These are phyloP conservation scores for Torymus aiolomorphi DNA, from an alignment of 2,888 invertebrate species.

Conservation along the genomic window DNA sequence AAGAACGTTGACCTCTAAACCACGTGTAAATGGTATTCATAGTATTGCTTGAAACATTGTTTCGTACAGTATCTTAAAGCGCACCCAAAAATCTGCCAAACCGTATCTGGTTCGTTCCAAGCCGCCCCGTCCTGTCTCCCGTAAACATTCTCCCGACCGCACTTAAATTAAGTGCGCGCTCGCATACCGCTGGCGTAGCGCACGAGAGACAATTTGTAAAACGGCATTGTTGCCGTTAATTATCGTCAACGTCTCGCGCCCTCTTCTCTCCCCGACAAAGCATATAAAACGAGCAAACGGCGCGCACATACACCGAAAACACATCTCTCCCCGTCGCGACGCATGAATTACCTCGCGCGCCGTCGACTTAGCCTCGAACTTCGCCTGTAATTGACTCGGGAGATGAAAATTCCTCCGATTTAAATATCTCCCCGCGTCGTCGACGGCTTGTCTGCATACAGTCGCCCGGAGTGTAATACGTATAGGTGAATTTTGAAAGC, in stretches of 20 bases:
- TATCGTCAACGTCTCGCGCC: slow-evolving; percentile 26
- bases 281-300: not conserved
- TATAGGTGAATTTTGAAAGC: not conserved
- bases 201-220: slow-evolving; percentile 11
- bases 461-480: not conserved
- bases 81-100: too few relatives aligned
- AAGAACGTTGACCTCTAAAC: too few relatives aligned
- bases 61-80: too few relatives aligned
- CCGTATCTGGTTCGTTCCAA: too few relatives aligned
- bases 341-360: slow-evolving; percentile 31
- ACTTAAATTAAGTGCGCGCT: not conserved
- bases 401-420: slow-evolving; percentile 32
- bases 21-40: too few relatives aligned
- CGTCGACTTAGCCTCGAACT: not conserved
- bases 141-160: too few relatives aligned
- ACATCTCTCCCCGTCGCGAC: not conserved
- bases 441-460: not conserved
- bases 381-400: slow-evolving; percentile 15
- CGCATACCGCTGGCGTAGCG: not conserved
- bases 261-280: not conserved
- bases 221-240: slow-evolving; percentile 37
- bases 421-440: slow-evolving; percentile 2
- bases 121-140: too few relatives aligned
- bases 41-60: too few relatives aligned
- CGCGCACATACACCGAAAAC: not conserved